These are phyloP conservation scores for Pantala flavescens DNA, from an alignment of 1,140 invertebrate species.

Conservation along the genomic window DNA sequence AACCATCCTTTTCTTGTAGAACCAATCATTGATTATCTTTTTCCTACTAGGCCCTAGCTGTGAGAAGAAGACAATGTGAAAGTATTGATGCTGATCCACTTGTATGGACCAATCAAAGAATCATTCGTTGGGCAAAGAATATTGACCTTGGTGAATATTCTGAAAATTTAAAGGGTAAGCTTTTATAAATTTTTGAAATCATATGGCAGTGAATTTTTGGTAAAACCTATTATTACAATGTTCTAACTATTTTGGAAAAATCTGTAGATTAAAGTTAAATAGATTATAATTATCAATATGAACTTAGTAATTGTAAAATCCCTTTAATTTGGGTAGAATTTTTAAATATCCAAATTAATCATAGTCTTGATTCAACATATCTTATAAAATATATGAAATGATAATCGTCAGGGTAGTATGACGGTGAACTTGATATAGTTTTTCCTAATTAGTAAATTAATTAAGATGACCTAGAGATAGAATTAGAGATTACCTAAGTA, in stretches of 20 bases:
- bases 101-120: slow-evolving; percentile 90
- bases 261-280: neutral
- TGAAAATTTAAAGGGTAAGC: slow-evolving; percentile 82
- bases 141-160: slow-evolving; percentile 90
- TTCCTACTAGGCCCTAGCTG: slow-evolving; percentile 59
- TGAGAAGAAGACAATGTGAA: slow-evolving; percentile 77
- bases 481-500: too few species aligned
- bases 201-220: neutral
- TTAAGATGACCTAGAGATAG: too few species aligned
- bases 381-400: too few species aligned
- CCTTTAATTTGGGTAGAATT: too few species aligned
- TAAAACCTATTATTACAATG: neutral
- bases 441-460: too few species aligned
- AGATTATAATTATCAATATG: neutral
- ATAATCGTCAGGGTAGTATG: too few species aligned
- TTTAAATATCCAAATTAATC: too few species aligned
- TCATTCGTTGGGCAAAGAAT: slow-evolving; percentile 82
- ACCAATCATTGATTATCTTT: too few species aligned
- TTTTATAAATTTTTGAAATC: neutral
- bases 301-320: too few species aligned
- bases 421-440: too few species aligned
- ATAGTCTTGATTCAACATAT: too few species aligned
- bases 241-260: neutral
- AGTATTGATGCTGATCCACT: slow-evolving; percentile 78
- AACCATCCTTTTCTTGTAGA: too few species aligned